phyloP scores from a whole-genome alignment of 1,140 invertebrate genomes.

The Rhysida immarginata region DNA sequence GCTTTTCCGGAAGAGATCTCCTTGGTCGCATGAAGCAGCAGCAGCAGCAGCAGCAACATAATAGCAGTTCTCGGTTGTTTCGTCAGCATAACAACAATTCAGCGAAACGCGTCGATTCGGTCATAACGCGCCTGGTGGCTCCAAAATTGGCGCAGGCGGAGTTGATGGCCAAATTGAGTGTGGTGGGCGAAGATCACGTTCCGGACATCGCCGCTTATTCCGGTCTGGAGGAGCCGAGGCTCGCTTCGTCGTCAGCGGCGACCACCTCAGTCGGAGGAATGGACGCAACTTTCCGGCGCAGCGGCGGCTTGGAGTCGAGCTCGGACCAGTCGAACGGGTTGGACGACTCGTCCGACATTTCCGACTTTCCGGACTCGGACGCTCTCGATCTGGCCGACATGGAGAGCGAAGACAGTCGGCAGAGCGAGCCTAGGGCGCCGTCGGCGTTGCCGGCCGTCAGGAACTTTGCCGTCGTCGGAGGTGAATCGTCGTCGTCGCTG shows the following conservation, averaged over 20 bases:
- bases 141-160: neutral
- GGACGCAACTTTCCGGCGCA: neutral
- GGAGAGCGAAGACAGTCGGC: neutral
- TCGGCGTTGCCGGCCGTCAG: neutral
- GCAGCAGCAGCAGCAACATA: neutral
- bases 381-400: neutral
- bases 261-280: neutral
- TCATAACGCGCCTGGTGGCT: slow-evolving; percentile 1
- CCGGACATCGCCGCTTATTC: neutral
- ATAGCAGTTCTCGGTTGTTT: neutral
- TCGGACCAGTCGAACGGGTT: neutral
- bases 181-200: neutral
- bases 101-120: slow-evolving; percentile 4
- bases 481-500: neutral
- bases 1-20: too few species aligned
- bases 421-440: neutral
- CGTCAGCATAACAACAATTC: neutral
- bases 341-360: neutral
- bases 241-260: neutral
- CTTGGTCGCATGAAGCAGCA: too few species aligned
- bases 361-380: slow-evolving; percentile 6
- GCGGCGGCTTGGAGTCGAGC: neutral
- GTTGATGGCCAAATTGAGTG: neutral
- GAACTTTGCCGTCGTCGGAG: neutral
- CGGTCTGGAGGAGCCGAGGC: neutral